These are phyloP conservation scores for Alaudala cheleensis DNA, from an alignment of 2,113 vertebrate genomes.

Conservation along the genomic window DNA sequence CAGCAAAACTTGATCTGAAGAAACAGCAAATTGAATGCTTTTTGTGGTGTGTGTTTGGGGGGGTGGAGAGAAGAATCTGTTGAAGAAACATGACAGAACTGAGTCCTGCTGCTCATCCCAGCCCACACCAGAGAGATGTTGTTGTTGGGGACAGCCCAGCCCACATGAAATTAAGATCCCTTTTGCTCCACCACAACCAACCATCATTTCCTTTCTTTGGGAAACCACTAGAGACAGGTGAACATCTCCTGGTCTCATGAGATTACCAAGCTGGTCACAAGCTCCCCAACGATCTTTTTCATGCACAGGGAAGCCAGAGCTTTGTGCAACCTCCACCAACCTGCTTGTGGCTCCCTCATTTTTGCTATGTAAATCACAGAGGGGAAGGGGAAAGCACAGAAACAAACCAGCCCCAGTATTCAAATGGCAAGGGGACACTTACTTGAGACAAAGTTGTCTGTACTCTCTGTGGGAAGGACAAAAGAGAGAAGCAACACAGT, in stretches of 20 bases:
- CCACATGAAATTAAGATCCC: not conserved
- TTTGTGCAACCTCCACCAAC: not conserved
- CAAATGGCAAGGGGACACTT: slow-evolving; percentile 64
- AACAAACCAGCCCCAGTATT: not conserved
- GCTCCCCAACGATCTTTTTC: not conserved
- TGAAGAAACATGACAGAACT: not conserved
- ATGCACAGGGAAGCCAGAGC: not conserved
- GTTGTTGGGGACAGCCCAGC: not conserved
- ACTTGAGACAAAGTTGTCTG: slow-evolving; percentile 80
- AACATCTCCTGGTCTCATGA: not conserved
- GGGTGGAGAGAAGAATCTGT: not conserved
- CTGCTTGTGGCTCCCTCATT: not conserved
- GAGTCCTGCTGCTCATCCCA: not conserved
- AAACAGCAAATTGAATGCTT: not conserved
- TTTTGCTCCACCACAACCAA: not conserved
- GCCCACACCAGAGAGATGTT: not conserved
- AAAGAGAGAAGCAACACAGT: slow-evolving; percentile 57
- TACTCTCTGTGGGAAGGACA: slow-evolving; percentile 75
- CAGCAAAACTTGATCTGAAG: not conserved
- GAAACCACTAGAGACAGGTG: not conserved
- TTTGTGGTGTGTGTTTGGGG: not conserved
- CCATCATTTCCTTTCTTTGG: not conserved
- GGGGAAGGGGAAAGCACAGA: not conserved
- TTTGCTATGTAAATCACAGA: not conserved
- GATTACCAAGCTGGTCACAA: not conserved